Base-by-base conservation (phyloP, 1,140 invertebrate species). In the Musca domestica region DNA sequence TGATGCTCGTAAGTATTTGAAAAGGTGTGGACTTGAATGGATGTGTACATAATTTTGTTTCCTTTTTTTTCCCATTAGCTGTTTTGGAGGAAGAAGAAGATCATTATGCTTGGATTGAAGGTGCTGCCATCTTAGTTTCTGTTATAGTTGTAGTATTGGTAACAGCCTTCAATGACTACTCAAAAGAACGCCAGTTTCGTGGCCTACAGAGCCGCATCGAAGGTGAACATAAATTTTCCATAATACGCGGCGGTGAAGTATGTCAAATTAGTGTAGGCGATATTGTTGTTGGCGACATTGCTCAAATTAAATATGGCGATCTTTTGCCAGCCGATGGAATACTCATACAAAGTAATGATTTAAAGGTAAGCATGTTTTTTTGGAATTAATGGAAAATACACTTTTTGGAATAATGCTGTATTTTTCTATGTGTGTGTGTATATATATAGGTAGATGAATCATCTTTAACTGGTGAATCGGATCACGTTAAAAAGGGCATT, bases 131-230 rank as follows among this genome's bases (percentile, higher is more conserved):
- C 84, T 88, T 97, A 84, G 91, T 96, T 82, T 96, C 95, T 74
- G 95, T 98, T 82, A 90, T 95, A 83, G 93, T 98, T 83, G 95
- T 98, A 81, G 95, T 98, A 72, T 86, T 98, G 85, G 95, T 98
- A 72, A 98, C 95, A 83, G 95, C 95, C 76, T 96, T 97, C 86
- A 98, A 98, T 88, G 95, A 98, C 88, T 98, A 95, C 84, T 95
- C 93, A 72, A 98, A 98, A 88, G 95, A 98, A 86, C 88, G 92
- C 84, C 95, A 98, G 87, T 98, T 98, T 86, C 88, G 89, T 80
- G 95, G 95, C 77, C 88, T 99, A 71, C 96, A 99, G 86, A 95
- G 87, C 83, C 90, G 95, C 84, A 98, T 99, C 85, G 95, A 98
- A 85, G 93, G 94, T 78, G 96, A 98, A 85, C 95, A 98, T 83